Evolutionary conservation across 2,113 vertebrate genomes (phyloP), one percentile per base, ranked within the genome.

Genomic region (Bufo gargarizans): DNA sequence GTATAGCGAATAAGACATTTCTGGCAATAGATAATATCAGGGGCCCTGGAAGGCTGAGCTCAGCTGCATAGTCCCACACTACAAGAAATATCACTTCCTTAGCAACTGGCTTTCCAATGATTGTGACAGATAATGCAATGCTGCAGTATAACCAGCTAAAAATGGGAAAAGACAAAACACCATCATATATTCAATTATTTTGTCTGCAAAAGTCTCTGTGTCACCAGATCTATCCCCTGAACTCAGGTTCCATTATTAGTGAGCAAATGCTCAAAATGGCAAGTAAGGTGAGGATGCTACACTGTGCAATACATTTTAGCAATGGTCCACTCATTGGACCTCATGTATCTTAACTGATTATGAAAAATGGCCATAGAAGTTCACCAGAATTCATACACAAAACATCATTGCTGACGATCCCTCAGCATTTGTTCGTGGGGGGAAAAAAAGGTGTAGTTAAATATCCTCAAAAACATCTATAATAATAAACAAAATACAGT

Each of bases 381-480:
- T 63, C 61, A 19, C 20, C 4, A 63, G 4, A 19, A 19, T 19
- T 63, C 61, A 20, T 19, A 63, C 19, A 19, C 61, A 63, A 6
- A 33, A 33, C 53, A 53, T 53, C 9, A 53, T 53, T 53, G 11
- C n/a, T 11, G 10, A 69, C 22, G 2, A 69, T 33, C n/a, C 65
- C n/a, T 2, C 7, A 58, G 9, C 4, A 63, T 63, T 7, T 63
- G 61, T 7, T 5, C 4, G 7, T 19, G 61, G 17, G 61, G 1
- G 19, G 6, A 63, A 19, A 87, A 91, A 90, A 90, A 81, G 82
- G 84, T 82, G 55, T 59, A 81, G 59, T 56, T 82, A 76, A 86
- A 59, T 90, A 89, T 82, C 67, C 86, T 89, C 49, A 83, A 85
- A 82, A 87, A 56, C 86, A 82, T 55, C 67, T 87, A 43, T 72